Percentiles rank a stretch among this genome's conserved stretches.
Conservation (phyloP, 2,888 invertebrate genomes). For the Hofmannophila pseudospretella region DNA sequence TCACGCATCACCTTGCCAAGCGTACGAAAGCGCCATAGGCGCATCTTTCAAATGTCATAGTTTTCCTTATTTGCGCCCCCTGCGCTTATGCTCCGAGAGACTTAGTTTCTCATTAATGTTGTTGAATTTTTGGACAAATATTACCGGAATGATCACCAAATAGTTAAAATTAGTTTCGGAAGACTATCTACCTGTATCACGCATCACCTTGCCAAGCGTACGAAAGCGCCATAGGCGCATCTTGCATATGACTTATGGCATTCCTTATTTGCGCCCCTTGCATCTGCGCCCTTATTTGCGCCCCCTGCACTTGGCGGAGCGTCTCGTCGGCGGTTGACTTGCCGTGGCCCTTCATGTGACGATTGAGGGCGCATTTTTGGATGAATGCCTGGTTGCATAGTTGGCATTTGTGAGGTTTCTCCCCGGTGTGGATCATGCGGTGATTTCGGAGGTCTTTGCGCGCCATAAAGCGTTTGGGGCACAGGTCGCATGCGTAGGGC, state of each 20-base stretch:
- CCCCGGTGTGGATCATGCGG: slow-evolving; percentile 92
- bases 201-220: slow-evolving; percentile 11
- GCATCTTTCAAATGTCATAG: neutral
- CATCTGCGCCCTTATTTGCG: neutral
- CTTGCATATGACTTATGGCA: neutral
- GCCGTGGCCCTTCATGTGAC: slow-evolving; percentile 87
- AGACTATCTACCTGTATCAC: slow-evolving; percentile 6
- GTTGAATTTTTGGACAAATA: no score
- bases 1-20: slow-evolving; percentile 11
- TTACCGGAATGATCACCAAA: no score
- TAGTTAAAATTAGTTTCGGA: no score
- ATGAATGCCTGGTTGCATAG: slow-evolving; percentile 95
- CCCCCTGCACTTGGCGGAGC: neutral
- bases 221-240: slow-evolving; percentile 6
- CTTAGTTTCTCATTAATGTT: no score
- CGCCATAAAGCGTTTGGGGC: slow-evolving; percentile 94
- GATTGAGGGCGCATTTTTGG: slow-evolving; percentile 93
- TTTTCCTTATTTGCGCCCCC: neutral
- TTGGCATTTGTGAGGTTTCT: slow-evolving; percentile 93
- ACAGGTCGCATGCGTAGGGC: slow-evolving; percentile 90
- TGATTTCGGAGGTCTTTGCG: slow-evolving; percentile 95
- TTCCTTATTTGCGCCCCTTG: neutral
- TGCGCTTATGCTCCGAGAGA: neutral
- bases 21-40: slow-evolving; percentile 5
- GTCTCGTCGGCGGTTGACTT: slow-evolving; percentile 19